Base-by-base conservation (phyloP, 2,888 invertebrate genomes). In the Ennomos fuscantarius region DNA sequence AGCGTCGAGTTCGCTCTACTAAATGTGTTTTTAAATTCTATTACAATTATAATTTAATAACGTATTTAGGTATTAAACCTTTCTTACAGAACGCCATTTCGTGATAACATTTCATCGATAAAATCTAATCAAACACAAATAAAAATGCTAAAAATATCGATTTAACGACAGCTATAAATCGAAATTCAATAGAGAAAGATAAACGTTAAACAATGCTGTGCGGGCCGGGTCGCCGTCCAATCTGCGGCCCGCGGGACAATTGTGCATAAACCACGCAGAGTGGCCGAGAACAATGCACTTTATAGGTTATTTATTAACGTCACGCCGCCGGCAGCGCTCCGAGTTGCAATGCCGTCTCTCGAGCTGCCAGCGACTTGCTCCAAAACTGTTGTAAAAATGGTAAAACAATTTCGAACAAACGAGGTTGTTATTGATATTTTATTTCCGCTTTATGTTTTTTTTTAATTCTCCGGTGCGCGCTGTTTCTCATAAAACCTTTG, bases 351-450 rank as follows among this genome's bases (percentile, higher is more conserved):
- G 24, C 46, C 40, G 43, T 44, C 57, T 57, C 51, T 58, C 68
- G 62, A 66, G 51, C 50, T 56, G 43, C 36, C n/a, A 24, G 5
- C 24, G 6, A 24, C 24, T 10, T n/a, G 46, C 51, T 39, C 58
- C 68, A 47, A 62, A 53, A 64, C 55, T 55, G 63, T 64, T 72
- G 73, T 70, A 69, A 70, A 70, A 72, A 70, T 73, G 67, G 68
- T 72, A 73, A 76, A 81, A 81, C 81, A 78, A 84, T 81, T 75
- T 73, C 68, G 65, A 68, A 84, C 86, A 88, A 89, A 88, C 86
- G 76, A 87, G 82, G 81, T 73, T 83, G 76, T 86, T 84, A 86
- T 88, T 87, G 82, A 84, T 83, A 82, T 79, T 83, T 83, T 82
- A 82, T 82, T 78, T 76, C 68, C 74, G 72, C 62, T 62, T 62